These are phyloP conservation scores for Acromyrmex heyeri DNA, from an alignment of 1,140 invertebrate species.

Conservation along the genomic window DNA sequence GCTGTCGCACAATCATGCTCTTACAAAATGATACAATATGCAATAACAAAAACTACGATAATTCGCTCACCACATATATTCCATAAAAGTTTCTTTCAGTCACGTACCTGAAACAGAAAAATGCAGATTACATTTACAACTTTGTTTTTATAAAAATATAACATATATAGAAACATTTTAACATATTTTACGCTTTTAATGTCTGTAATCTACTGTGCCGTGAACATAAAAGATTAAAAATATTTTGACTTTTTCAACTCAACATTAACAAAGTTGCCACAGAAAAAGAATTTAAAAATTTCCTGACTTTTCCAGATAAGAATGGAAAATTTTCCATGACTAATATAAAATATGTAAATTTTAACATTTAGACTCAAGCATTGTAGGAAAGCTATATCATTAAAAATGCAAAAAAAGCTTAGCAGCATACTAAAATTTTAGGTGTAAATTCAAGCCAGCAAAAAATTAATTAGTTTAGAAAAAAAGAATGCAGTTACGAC, in stretches of 20 bases:
- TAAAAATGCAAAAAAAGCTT: no score
- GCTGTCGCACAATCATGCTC: not conserved
- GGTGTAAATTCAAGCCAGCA: no score
- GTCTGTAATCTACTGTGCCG: not conserved
- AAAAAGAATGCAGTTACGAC: no score
- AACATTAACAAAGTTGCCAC: not conserved
- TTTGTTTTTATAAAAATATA: not conserved
- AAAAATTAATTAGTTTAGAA: no score
- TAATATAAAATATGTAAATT: no score
- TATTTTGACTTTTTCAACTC: not conserved
- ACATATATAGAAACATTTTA: constrained; percentile 1
- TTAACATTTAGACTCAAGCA: no score
- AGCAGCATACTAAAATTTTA: no score
- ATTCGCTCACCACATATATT: constrained; percentile 18
- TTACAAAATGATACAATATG: not conserved
- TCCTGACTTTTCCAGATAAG: no score
- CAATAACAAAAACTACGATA: not conserved
- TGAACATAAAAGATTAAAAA: not conserved
- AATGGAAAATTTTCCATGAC: no score
- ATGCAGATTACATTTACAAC: not conserved
- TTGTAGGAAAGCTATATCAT: no score
- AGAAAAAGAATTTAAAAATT: no score
- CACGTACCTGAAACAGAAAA: constrained; percentile 42
- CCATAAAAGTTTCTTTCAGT: not conserved
- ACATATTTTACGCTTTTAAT: not conserved